These are phyloP conservation scores for Leptopilina syphax DNA, from an alignment of 2,888 invertebrate genomes.

Conservation along the genomic window DNA sequence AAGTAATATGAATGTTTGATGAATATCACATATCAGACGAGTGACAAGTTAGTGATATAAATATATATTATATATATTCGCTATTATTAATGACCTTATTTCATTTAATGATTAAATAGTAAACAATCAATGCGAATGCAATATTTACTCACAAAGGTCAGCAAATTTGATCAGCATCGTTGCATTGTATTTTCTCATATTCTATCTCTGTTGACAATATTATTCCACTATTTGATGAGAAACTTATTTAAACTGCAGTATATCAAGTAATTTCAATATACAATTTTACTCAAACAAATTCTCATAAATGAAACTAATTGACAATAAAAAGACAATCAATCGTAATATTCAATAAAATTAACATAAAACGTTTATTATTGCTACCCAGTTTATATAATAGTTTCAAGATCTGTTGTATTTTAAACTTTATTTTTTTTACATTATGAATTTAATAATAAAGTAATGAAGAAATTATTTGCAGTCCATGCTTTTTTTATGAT, in stretches of 20 bases:
- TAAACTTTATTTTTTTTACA: not conserved
- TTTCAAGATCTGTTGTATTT: not conserved
- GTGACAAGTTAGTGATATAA: constrained; percentile 1
- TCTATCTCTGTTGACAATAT: constrained; percentile 12
- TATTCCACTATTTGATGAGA: constrained; percentile 5
- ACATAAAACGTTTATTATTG: not conserved
- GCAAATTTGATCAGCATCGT: constrained; percentile 37
- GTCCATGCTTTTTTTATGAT: too few relatives aligned
- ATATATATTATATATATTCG: not conserved
- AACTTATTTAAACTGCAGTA: not conserved
- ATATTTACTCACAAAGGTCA: constrained; percentile 21
- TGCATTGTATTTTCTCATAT: constrained; percentile 37
- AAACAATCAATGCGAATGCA: constrained; percentile 26
- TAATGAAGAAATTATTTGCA: not conserved
- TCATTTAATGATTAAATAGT: constrained; percentile 23
- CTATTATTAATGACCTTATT: constrained; percentile 11
- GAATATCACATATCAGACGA: not conserved
- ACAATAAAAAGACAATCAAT: not conserved
- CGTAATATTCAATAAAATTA: not conserved
- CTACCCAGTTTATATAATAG: not conserved
- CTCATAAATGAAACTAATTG: not conserved
- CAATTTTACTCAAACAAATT: not conserved
- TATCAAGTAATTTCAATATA: constrained; percentile 8
- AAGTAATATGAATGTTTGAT: not conserved
- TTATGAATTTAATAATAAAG: not conserved